phyloP scores from a whole-genome alignment of 2,888 invertebrate species.

The Eupithecia pulchellata region DNA sequence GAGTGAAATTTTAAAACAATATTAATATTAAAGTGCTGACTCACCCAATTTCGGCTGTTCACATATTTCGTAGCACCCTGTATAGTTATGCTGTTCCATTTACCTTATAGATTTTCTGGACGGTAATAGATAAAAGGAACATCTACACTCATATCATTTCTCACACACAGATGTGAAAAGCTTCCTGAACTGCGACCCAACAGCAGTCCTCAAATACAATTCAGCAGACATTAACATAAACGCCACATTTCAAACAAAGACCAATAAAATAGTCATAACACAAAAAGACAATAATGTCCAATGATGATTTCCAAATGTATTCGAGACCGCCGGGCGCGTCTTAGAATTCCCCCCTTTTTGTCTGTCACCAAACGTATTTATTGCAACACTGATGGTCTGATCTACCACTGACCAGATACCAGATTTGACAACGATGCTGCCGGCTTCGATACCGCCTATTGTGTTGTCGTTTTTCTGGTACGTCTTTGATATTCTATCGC shows the following conservation, averaged over 20 bases:
- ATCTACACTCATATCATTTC: background rate
- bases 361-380: slow-evolving; percentile 75
- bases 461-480: slow-evolving; percentile 66
- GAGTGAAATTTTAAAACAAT: too few species aligned
- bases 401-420: slow-evolving; percentile 64
- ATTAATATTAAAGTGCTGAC: too few species aligned
- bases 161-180: background rate
- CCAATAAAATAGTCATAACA: slow-evolving; percentile 50
- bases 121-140: too few species aligned
- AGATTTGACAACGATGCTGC: slow-evolving; percentile 77
- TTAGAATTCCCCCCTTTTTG: slow-evolving; percentile 78
- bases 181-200: background rate
- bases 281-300: slow-evolving; percentile 55
- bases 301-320: slow-evolving; percentile 63
- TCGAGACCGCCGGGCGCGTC: slow-evolving; percentile 75
- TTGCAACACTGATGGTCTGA: slow-evolving; percentile 71
- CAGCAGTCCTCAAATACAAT: slow-evolving; percentile 12
- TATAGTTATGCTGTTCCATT: too few species aligned
- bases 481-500: slow-evolving; percentile 66
- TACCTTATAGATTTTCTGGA: too few species aligned
- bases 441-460: slow-evolving; percentile 72
- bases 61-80: too few species aligned
- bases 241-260: slow-evolving; percentile 39
- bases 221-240: slow-evolving; percentile 23
- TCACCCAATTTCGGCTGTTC: too few species aligned